Base-by-base conservation (phyloP, 2,888 invertebrate genomes). In the Calephelis perditalis region DNA sequence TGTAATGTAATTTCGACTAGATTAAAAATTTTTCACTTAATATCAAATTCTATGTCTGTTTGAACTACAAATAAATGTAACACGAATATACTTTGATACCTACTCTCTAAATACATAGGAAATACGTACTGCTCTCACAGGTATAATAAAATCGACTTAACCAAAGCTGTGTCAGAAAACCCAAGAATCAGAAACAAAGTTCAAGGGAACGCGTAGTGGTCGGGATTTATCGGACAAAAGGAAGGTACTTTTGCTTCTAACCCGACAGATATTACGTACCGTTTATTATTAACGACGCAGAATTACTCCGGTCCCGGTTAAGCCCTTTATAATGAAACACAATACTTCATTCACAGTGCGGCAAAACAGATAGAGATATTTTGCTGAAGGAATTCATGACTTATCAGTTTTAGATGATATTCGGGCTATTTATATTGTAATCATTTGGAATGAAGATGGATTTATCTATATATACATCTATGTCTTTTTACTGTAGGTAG, bases 161-260 rank as follows among this genome's bases (percentile, higher is more conserved):
- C 37, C 43, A 15, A 36, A 36, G 59, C 56, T 60, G 36, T n/a
- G 45, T 59, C 11, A 12, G 59, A 46, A 55, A 47, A 59, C 61
- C 63, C 61, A 58, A 15, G 15, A 65, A 65, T 65, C 60, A 63
- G 55, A 60, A 57, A 49, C 62, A 58, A 46, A 58, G 62, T 63
- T 58, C 64, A 63, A 61, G 59, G 61, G 56, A 64, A 58, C 59
- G 52, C 62, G 63, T 63, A 59, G 62, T 61, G 62, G 60, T 35
- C 37, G n/a, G 44, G 63, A 65, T 66, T 66, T 67, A 65, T 59
- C 43, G 56, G 57, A 63, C 62, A 65, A 62, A 63, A 61, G 58
- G 59, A 49, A 46, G 59, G 60, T 55, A 59, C 55, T 56, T 11
- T 54, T 60, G 58, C 58, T 46, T 57, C 60, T 35, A 15, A 37